Conservation (phyloP, 92 coral and sea anemone species). For the Palythoa heliodiscus region DNA sequence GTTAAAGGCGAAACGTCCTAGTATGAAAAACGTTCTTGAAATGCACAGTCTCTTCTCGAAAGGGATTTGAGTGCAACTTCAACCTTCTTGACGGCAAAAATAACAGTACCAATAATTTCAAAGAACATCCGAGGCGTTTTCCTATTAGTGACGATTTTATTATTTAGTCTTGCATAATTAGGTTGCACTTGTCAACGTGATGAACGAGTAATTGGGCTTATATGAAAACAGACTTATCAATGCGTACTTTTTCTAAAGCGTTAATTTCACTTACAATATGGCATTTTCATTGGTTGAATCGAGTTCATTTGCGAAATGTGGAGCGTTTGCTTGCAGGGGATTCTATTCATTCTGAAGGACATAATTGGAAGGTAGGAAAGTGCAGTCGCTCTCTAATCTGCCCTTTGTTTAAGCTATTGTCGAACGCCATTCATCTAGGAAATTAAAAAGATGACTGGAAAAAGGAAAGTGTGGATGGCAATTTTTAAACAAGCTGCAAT, state of each 20-base stretch:
- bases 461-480: constrained; percentile 36
- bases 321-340: constrained; percentile 27
- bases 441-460: constrained; percentile 45
- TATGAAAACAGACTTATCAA: constrained; percentile 32
- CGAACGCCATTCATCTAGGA: constrained; percentile 39
- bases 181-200: constrained; percentile 31
- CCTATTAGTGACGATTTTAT: constrained; percentile 35
- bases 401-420: constrained; percentile 36
- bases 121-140: constrained; percentile 41
- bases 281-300: constrained; percentile 24
- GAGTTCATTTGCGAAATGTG: constrained; percentile 29
- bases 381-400: constrained; percentile 22
- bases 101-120: background rate
- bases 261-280: constrained; percentile 38
- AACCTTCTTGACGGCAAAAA: constrained; percentile 14
- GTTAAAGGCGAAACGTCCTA: background rate
- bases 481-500: constrained; percentile 39
- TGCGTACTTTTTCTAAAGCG: constrained; percentile 36
- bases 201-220: constrained; percentile 42
- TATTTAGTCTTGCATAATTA: constrained; percentile 42
- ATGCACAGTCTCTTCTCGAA: background rate
- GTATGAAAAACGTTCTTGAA: background rate
- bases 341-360: constrained; percentile 20
- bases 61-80: background rate
- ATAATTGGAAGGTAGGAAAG: constrained; percentile 31